Evolutionary conservation across 2,888 invertebrate genomes (phyloP), one percentile per base, ranked within the genome.

Genomic region (Seira musarum): DNA sequence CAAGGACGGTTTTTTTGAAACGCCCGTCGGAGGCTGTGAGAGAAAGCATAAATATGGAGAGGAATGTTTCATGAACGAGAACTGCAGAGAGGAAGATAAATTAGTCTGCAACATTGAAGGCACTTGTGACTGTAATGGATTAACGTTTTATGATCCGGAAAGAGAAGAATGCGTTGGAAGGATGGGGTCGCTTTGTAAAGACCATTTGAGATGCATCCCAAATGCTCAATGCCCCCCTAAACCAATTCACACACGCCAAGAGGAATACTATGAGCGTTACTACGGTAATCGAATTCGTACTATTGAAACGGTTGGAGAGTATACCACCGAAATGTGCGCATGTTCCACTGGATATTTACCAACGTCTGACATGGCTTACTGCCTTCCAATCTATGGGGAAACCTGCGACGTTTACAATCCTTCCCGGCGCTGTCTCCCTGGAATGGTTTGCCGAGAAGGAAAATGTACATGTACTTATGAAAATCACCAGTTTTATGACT

Each of bases 71-170:
- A 53, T 35, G 2, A 46, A 63, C n/a, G 24, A 10, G 2, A 49
- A 40, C 0, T 75, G 75, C 63, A 75, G 60, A 75, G 63, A 75
- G 24, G 66, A 74, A n/a, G 40, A 73, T 13, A 15, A 57, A 24
- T 24, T 74, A 0, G 17, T 74, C 8, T 74, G 74, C 24, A 21
- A 61, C 53, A 57, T 15, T n/a, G 24, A 40, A 40, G 5, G 24
- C 24, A 13, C 13, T n/a, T 74, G 74, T 61, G 74, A 74, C 35
- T 74, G 74, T 10, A 74, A 74, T 24, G 49, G 22, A 8, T 60
- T 66, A 1, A 40, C 66, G 15, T 22, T 60, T 0, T 74, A 67
- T 24, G 74, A 74, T 25, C 60, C 67, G 35, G 46, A 24, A 30
- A 49, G 74, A 1, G 40, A 67, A 40, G 22, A 40, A 25, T 75